Conservation (phyloP, 2,888 invertebrate genomes). For the Pristionchus mayeri region DNA sequence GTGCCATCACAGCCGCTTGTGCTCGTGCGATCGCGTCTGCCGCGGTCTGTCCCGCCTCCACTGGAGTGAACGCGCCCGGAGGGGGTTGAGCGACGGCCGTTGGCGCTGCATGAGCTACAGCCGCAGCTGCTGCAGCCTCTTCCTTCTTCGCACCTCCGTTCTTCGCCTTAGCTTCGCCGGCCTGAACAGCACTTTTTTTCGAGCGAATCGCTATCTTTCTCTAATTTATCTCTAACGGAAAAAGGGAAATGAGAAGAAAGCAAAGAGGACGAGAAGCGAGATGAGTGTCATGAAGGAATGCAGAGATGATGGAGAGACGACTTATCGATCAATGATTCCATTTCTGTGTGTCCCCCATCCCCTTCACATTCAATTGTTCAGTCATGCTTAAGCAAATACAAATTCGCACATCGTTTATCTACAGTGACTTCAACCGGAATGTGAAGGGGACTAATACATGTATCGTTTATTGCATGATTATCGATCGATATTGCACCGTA, state of each 20-base stretch:
- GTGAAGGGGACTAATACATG: neutral
- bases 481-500: neutral
- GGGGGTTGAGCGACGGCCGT: neutral
- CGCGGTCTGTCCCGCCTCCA: too few relatives aligned
- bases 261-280: neutral
- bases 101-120: neutral
- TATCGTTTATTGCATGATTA: slow-evolving; percentile 20
- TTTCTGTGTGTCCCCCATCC: neutral
- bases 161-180: neutral
- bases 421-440: slow-evolving; percentile 3
- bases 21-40: too few relatives aligned
- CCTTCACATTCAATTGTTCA: neutral
- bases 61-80: too few relatives aligned
- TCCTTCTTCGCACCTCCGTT: neutral
- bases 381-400: neutral
- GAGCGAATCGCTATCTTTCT: neutral
- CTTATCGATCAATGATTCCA: neutral
- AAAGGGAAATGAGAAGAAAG: neutral
- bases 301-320: neutral
- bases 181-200: too few relatives aligned
- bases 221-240: neutral
- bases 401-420: neutral
- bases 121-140: neutral
- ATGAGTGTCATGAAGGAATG: neutral
- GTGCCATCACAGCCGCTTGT: too few relatives aligned